A percentile compares a stretch with the other conserved stretches of the same genome.
Conservation (phyloP, 2,888 invertebrate species). For the Phasia obesa region DNA sequence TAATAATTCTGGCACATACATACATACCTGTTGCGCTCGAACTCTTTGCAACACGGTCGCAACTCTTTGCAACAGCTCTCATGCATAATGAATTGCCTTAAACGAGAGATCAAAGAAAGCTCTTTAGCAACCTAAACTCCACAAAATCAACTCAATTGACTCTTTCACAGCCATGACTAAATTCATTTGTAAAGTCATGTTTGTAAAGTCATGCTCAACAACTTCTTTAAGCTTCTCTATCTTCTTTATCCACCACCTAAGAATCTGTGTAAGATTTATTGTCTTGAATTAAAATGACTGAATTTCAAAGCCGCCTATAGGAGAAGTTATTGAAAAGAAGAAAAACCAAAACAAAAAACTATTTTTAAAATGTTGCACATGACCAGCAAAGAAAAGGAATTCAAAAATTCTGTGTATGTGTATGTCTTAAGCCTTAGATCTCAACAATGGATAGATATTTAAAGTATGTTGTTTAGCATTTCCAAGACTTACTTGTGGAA, state of each 20-base stretch:
- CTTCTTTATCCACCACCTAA: slow-evolving; percentile 14
- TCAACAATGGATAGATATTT: slow-evolving; percentile 32
- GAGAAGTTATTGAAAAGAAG: slow-evolving; percentile 9
- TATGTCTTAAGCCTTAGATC: slow-evolving; percentile 37
- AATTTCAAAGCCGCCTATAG: slow-evolving; percentile 18
- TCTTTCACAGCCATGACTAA: slow-evolving; percentile 1
- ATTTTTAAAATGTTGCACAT: slow-evolving; percentile 17
- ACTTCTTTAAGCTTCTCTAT: slow-evolving; percentile 9
- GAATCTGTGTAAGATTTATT: slow-evolving; percentile 39
- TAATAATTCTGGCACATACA: slow-evolving; percentile 45
- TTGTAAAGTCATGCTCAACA: slow-evolving; percentile 20
- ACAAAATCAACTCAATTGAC: slow-evolving; percentile 12
- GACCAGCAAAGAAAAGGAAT: not conserved
- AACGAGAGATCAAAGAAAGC: slow-evolving; percentile 44
- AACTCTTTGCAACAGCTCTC: not conserved
- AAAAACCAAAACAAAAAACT: not conserved
- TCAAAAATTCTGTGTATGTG: slow-evolving; percentile 3
- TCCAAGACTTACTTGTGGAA: slow-evolving; percentile 22
- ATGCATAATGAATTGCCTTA: not conserved
- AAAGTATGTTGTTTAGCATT: slow-evolving; percentile 56
- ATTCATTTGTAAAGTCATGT: slow-evolving; percentile 51
- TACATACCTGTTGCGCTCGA: slow-evolving; percentile 31
- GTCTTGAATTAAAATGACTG: slow-evolving; percentile 21
- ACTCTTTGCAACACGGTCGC: slow-evolving; percentile 9
- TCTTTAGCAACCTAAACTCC: slow-evolving; percentile 41